Evolutionary conservation across 2,797 vertebrate genomes (phyloP), one percentile per base, ranked within the genome.

Genomic region (Iguana delicatissima): DNA sequence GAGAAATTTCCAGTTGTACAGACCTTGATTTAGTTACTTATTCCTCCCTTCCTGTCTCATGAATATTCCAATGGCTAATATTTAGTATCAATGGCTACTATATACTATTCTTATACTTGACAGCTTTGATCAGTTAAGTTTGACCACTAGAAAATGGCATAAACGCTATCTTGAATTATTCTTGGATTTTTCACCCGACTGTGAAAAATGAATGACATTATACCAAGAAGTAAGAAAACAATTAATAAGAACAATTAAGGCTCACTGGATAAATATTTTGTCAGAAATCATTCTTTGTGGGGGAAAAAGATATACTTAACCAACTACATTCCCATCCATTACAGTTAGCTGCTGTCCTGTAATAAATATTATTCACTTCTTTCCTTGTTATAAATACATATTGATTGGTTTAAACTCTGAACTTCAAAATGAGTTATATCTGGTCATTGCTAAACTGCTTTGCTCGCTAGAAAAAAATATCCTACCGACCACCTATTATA

Each of bases 381-480:
- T 95, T 92, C 88, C 89, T 91, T 94, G 92, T 95, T 97, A 97
- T 97, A 98, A 98, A 97, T 95, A 93, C 46, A 55, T 98, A 98
- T 98, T 97, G 98, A 98, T 98, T 97, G 93, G 94, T 96, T 97
- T 97, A 96, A 97, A 95, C 95, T 96, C 92, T 95, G 96, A 97
- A 98, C 96, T 98, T 97, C 96, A 95, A 96, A 96, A 96, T 98
- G 98, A 98, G 96, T 98, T 98, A 97, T 96, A 95, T 95, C 95
- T 95, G 93, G 93, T 95, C 96, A 95, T 94, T 95, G 97, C 96
- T 97, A 98, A 98, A 97, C 96, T 97, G 96, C 95, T 96, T 95
- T 95, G 94, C 96, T 97, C 95, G 95, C 95, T 95, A 95, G 95
- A 96, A 96, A 94, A 92, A 95, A 85, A 80, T 94, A 93, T 86